Evolutionary conservation across 2,113 vertebrate species (phyloP).

Genomic region (Phodopus roborovskii): DNA sequence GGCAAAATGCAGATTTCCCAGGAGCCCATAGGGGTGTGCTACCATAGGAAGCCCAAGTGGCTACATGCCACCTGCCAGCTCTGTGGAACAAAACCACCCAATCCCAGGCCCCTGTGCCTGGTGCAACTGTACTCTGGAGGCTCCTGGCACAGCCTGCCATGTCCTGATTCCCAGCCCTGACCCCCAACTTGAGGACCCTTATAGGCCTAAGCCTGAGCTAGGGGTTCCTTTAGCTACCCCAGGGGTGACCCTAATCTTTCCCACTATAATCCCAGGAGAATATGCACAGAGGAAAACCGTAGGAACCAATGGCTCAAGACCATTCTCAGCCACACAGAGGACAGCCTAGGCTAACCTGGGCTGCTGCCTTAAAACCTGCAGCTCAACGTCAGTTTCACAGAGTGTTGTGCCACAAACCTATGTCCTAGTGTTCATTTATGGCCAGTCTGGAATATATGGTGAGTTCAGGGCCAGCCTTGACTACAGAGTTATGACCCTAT

Average conservation of each 20-base stretch:
- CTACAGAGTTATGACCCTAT: neutral
- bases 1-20: neutral
- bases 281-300: no score
- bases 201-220: neutral
- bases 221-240: neutral
- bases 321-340: neutral
- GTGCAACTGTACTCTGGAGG: neutral
- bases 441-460: neutral
- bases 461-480: neutral
- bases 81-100: neutral
- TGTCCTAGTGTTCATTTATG: neutral
- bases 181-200: neutral
- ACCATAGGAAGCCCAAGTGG: neutral
- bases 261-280: neutral
- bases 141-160: neutral
- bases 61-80: neutral
- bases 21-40: neutral
- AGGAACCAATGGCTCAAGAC: neutral
- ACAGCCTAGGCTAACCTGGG: neutral
- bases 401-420: neutral
- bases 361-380: neutral
- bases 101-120: neutral
- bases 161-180: no score
- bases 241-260: neutral
- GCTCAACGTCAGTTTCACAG: neutral